Evolutionary conservation across 2,888 invertebrate genomes (phyloP).

Genomic region (Vanessa cardui): DNA sequence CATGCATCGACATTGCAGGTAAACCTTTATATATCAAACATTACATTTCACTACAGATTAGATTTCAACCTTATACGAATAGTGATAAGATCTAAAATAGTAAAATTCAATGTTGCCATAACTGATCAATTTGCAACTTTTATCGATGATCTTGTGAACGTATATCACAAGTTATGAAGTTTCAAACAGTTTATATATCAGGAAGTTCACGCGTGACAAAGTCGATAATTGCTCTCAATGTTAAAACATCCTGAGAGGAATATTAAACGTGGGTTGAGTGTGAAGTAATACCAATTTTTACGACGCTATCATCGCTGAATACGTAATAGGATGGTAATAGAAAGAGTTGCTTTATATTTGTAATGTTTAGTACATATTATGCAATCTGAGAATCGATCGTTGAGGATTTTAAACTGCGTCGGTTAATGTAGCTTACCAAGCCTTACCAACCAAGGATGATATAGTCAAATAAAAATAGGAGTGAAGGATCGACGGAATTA

Average conservation of each 20-base stretch:
- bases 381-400: neutral
- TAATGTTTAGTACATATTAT: neutral
- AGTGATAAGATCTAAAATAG: neutral
- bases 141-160: conserved; percentile 6
- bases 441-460: no score
- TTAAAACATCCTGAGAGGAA: conserved; percentile 59
- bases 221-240: conserved; percentile 55
- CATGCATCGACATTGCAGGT: no score
- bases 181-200: conserved; percentile 18
- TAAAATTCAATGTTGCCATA: neutral
- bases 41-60: no score
- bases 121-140: conserved; percentile 12
- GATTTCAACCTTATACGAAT: neutral
- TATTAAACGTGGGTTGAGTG: conserved; percentile 69
- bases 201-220: conserved; percentile 26
- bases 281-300: conserved; percentile 77
- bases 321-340: conserved; percentile 10
- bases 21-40: no score
- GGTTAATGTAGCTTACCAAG: neutral
- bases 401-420: neutral
- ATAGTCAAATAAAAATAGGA: no score
- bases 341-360: conserved; percentile 13
- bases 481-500: no score
- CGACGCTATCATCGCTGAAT: conserved; percentile 39
- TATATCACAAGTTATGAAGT: conserved; percentile 27